Base-by-base conservation (phyloP, 1,140 invertebrate genomes). In the Eriocheir sinensis region DNA sequence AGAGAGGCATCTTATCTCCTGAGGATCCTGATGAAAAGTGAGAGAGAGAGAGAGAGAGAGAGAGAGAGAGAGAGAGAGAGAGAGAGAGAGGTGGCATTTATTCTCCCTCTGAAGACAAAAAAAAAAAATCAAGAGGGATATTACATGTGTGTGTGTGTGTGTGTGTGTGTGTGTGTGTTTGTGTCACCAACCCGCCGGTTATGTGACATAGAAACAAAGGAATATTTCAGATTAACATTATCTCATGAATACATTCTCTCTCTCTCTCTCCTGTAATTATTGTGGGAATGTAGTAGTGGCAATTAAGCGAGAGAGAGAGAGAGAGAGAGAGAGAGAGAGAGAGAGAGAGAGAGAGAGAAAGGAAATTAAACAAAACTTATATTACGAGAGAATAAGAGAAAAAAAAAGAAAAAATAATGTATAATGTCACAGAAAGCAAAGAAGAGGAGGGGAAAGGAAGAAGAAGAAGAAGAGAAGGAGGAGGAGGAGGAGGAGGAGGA, bases 11-110 rank as follows among this genome's bases (percentile, higher is more conserved):
- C n/a, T n/a, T n/a, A n/a, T n/a, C n/a, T n/a, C n/a, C n/a, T n/a
- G n/a, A n/a, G n/a, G 60, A 72, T 21, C 27, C 21, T n/a, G 60
- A n/a, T 4, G 21, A n/a, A 72, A n/a, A 72, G 60, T n/a, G 60
- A 72, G 60, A 72, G 60, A 72, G 60, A 72, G 60, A 72, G 60
- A 72, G 60, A 72, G 60, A 72, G 60, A 72, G 60, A 72, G 60
- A 72, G 60, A 72, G 60, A 72, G 60, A 72, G 60, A 72, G 60
- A 72, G 60, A 72, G 60, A 72, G 60, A 72, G 60, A 72, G 60
- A 72, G 60, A 72, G 60, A 72, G 60, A 72, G 60, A 48, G 44
- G 44, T 48, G 15, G 6, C n/a, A 72, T 72, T 15, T 48, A 48
- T 48, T 48, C n/a, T n/a, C n/a, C n/a, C n/a, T n/a, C n/a, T n/a